Percentiles rank a stretch among this genome's conserved stretches.
Evolutionary conservation across 2,888 invertebrate genomes (phyloP).

Genomic region (Hyppa rectilinea): DNA sequence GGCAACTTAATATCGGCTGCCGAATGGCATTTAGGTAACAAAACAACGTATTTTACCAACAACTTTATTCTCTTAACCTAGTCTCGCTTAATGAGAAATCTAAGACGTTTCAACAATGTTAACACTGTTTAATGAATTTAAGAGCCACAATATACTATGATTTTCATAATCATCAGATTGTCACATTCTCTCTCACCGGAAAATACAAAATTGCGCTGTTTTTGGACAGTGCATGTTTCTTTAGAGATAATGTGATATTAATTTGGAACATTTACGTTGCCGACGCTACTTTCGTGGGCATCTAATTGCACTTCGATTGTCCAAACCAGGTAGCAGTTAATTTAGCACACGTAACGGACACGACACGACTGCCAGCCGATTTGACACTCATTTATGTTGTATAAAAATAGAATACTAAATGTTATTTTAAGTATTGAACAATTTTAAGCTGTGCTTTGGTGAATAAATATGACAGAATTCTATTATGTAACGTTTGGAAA

Average conservation of each 20-base stretch:
- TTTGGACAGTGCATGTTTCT: neutral
- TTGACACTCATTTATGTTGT: neutral
- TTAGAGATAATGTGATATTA: neutral
- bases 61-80: neutral
- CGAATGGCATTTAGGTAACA: no score
- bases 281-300: conserved; percentile 45
- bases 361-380: conserved; percentile 15
- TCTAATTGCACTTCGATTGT: conserved; percentile 63
- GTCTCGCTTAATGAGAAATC: neutral
- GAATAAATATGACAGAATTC: neutral
- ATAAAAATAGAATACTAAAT: neutral
- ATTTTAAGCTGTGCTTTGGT: neutral
- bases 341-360: conserved; percentile 48
- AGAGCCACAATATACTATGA: neutral
- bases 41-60: neutral
- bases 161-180: neutral
- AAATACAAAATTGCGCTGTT: neutral
- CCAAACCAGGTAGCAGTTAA: conserved; percentile 24
- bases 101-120: neutral
- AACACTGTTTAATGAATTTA: neutral
- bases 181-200: neutral
- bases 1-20: neutral
- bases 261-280: conserved; percentile 14
- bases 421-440: neutral
- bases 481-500: no score